Evolutionary conservation across 2,113 vertebrate genomes (phyloP), one percentile per base, ranked within the genome.

Genomic region (Chascanopsetta lugubris): DNA sequence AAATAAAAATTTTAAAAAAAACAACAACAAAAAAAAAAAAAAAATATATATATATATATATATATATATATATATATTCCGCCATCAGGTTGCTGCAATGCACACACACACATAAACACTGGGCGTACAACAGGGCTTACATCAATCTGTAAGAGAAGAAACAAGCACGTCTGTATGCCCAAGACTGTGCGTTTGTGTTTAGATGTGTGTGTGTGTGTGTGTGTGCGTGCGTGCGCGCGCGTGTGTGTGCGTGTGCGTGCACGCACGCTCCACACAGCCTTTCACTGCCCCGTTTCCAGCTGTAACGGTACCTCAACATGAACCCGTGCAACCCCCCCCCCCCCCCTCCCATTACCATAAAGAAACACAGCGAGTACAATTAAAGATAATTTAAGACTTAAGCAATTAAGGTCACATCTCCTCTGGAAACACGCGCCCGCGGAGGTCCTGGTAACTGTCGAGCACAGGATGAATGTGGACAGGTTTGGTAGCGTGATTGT

Each of bases 381-480:
- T 93, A 94, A 93, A 93, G 85, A 87, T 92, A 92, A 93, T 93
- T 95, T 93, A 90, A 91, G 89, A 92, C 71, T 92, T 91, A 92
- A 89, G 88, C 91, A 93, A 92, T 93, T 93, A 91, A 87, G 51
- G 75, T 61, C 83, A 89, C 86, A 90, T 88, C 82, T 85, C 89
- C 91, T 92, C 85, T 90, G 90, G 87, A 92, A 93, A 90, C 86
- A 69, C 77, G 83, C 92, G 40, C 78, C 83, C 81, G 74, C 36
- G 77, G 78, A 89, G 90, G 91, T 88, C 88, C 91, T 92, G 88
- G 88, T 88, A 58, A 82, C 89, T 87, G 85, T 83, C 80, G 71
- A 34, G 72, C 82, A 75, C 79, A 58, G 79, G 89, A 82, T 85
- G 80, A 80, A 85, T 91, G 88, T 93, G 89, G 92, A 93, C 91